Evolutionary conservation across 1,140 invertebrate genomes (phyloP).

Genomic region (Drosophila varians): DNA sequence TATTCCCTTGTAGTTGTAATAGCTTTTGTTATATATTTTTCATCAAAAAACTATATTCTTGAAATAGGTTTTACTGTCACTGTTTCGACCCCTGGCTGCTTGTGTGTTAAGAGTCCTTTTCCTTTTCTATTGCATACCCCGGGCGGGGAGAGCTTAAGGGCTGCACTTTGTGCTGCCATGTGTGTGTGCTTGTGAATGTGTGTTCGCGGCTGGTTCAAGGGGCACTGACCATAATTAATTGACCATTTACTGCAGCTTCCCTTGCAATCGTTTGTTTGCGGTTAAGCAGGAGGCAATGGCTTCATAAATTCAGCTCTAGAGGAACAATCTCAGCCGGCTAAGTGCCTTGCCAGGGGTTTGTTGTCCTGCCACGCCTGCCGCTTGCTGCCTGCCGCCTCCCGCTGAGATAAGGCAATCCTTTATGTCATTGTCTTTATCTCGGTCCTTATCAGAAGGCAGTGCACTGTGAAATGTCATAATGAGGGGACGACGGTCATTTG

Average conservation of each 20-base stretch:
- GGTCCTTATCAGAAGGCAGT: constrained; percentile 64
- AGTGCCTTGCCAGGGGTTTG: constrained; percentile 43
- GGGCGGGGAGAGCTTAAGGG: neutral
- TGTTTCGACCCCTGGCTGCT: neutral
- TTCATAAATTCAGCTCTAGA: constrained; percentile 55
- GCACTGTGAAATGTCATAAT: constrained; percentile 59
- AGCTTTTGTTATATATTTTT: too few relatives aligned
- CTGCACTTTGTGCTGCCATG: constrained; percentile 34
- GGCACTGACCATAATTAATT: constrained; percentile 77
- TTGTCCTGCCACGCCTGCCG: constrained; percentile 34
- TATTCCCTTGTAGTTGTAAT: too few relatives aligned
- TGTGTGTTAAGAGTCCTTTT: constrained; percentile 13
- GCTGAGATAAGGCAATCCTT: constrained; percentile 35
- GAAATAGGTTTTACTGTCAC: neutral
- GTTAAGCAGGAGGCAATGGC: constrained; percentile 69
- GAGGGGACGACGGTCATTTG: constrained; percentile 24
- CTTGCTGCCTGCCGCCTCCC: neutral
- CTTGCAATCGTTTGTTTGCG: constrained; percentile 59
- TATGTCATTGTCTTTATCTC: constrained; percentile 43
- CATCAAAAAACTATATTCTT: too few relatives aligned
- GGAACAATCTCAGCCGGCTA: constrained; percentile 34
- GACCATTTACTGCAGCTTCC: constrained; percentile 70
- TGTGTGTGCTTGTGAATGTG: constrained; percentile 6
- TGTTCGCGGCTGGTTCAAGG: constrained; percentile 39
- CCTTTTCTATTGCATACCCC: constrained; percentile 31